phyloP scores from a whole-genome alignment of 1,140 invertebrate species.

The Anastatus disparis region DNA sequence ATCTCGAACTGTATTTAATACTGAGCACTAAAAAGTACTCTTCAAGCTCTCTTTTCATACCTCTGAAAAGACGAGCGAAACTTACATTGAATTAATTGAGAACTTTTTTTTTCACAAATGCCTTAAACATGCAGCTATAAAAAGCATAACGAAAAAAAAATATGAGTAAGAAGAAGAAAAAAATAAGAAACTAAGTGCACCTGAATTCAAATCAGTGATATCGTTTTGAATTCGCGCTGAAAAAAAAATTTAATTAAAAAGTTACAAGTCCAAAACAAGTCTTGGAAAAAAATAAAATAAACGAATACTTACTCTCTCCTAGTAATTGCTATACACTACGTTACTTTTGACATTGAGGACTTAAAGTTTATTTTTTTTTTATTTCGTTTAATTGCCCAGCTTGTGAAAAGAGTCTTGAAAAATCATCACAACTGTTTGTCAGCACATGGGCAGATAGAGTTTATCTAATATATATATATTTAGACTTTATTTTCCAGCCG shows the following conservation, averaged over 20 bases:
- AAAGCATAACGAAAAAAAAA: not conserved
- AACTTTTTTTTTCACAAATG: constrained; percentile 13
- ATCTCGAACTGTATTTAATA: not conserved
- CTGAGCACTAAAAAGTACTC: not conserved
- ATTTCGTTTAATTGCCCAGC: constrained; percentile 1
- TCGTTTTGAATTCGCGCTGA: constrained; percentile 15
- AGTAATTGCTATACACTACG: constrained; percentile 34
- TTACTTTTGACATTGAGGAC: no score
- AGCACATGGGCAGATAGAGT: not conserved
- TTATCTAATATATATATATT: constrained; percentile 15
- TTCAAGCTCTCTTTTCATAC: not conserved
- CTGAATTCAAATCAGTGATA: no score
- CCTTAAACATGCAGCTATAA: not conserved
- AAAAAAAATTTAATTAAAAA: constrained; percentile 40
- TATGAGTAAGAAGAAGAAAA: not conserved
- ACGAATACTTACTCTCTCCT: no score
- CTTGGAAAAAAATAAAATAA: constrained; percentile 23
- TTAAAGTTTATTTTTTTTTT: no score
- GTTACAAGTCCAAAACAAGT: constrained; percentile 7
- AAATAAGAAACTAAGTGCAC: not conserved
- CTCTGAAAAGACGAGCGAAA: not conserved
- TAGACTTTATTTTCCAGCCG: no score
- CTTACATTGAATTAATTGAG: constrained; percentile 20
- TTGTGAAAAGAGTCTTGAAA: constrained; percentile 10
- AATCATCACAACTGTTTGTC: constrained; percentile 30